Conservation (phyloP, 53 echinoderm and acorn worm species). For the Antedon mediterranea region DNA sequence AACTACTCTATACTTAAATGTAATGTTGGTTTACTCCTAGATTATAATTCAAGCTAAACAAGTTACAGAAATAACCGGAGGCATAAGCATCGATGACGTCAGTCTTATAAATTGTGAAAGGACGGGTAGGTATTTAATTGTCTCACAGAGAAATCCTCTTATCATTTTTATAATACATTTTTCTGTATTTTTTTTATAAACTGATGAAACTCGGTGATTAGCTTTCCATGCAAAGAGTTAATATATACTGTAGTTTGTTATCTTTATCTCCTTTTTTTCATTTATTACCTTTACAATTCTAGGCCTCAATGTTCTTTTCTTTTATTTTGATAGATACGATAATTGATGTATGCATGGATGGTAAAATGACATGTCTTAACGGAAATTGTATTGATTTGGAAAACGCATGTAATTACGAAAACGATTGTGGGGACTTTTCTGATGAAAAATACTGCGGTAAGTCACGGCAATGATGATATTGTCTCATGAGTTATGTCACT, state of each 20-base stretch:
- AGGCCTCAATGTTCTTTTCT: too few relatives aligned
- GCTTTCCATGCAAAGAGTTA: too few relatives aligned
- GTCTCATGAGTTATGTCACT: background rate
- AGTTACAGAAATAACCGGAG: background rate
- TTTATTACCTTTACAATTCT: too few relatives aligned
- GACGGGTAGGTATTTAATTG: background rate
- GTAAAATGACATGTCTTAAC: background rate
- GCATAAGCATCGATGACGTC: background rate
- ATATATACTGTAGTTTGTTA: too few relatives aligned
- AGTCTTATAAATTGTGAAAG: background rate
- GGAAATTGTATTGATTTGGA: background rate
- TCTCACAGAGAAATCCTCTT: too few relatives aligned
- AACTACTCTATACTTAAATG: too few relatives aligned
- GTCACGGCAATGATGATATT: background rate
- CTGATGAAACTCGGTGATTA: too few relatives aligned
- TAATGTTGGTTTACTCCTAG: background rate
- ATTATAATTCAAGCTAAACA: background rate
- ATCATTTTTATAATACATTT: too few relatives aligned
- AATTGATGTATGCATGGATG: background rate
- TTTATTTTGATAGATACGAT: too few relatives aligned
- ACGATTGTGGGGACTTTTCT: constrained; percentile 9
- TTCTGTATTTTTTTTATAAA: too few relatives aligned
- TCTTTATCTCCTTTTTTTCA: too few relatives aligned
- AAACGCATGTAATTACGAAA: background rate
- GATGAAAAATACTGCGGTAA: constrained; percentile 11